These are phyloP conservation scores for Anoplopoma fimbria DNA, from an alignment of 2,113 vertebrate genomes.

Conservation along the genomic window DNA sequence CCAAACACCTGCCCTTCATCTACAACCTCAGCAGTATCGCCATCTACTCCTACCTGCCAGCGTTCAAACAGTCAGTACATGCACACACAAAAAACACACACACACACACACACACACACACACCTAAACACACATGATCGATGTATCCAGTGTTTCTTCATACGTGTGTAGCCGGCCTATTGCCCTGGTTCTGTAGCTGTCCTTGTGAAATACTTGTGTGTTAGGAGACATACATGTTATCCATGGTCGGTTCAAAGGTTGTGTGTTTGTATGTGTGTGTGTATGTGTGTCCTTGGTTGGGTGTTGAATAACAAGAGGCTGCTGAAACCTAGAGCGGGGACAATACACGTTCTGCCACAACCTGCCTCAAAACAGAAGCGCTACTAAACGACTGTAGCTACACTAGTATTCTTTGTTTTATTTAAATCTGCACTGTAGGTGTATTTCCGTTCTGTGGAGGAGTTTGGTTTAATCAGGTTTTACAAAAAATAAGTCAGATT, in stretches of 20 bases:
- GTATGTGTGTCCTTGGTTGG: slow-evolving; percentile 38
- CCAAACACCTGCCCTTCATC: slow-evolving; percentile 97
- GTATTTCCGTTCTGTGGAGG: not conserved
- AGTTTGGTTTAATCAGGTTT: not conserved
- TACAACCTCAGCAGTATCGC: slow-evolving; percentile 97
- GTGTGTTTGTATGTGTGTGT: slow-evolving; percentile 63
- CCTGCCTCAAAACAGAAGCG: slow-evolving; percentile 31
- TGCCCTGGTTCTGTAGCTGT: not conserved
- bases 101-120: slow-evolving; percentile 21
- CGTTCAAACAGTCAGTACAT: slow-evolving; percentile 94
- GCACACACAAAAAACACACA: not conserved
- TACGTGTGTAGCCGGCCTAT: not conserved
- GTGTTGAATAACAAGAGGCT: slow-evolving; percentile 72
- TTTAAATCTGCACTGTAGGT: not conserved
- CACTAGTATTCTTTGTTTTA: not conserved
- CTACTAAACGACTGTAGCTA: not conserved
- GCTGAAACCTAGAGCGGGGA: slow-evolving; percentile 15
- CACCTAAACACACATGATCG: slow-evolving; percentile 4
- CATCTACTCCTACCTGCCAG: slow-evolving; percentile 97
- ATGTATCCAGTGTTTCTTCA: not conserved
- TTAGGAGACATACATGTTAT: slow-evolving; percentile 1
- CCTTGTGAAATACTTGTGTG: slow-evolving; percentile 12
- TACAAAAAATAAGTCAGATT: too few relatives aligned
- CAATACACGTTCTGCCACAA: not conserved
- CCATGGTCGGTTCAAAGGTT: slow-evolving; percentile 73